A percentile compares a stretch with the other conserved stretches of the same genome.
phyloP scores from a whole-genome alignment of 2,888 invertebrate species.

The Muschampia plurimacula region DNA sequence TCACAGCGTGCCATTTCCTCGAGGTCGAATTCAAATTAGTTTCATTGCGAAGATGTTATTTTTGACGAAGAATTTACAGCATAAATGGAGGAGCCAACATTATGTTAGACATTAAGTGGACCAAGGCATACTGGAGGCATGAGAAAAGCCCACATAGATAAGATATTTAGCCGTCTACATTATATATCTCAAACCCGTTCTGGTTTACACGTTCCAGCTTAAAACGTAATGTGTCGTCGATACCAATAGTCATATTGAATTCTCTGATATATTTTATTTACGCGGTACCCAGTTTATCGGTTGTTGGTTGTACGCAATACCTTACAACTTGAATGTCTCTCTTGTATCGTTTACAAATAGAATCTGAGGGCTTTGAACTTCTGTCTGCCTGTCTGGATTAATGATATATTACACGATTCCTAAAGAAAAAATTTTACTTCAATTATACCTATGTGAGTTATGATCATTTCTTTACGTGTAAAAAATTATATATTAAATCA shows the following conservation, averaged over 20 bases:
- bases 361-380: slow-evolving; percentile 20
- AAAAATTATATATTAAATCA: not conserved
- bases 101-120: slow-evolving; percentile 10
- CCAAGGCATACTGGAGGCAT: slow-evolving; percentile 19
- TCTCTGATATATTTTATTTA: slow-evolving; percentile 38
- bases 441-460: not conserved
- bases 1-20: slow-evolving; percentile 21
- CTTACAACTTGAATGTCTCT: slow-evolving; percentile 27
- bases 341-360: slow-evolving; percentile 31
- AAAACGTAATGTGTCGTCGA: slow-evolving; percentile 36
- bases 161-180: slow-evolving; percentile 33
- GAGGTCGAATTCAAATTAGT: slow-evolving; percentile 27
- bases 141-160: slow-evolving; percentile 34
- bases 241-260: slow-evolving; percentile 32
- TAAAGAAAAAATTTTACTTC: not conserved
- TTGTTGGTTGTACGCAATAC: slow-evolving; percentile 31
- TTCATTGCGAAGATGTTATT: slow-evolving; percentile 16
- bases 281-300: slow-evolving; percentile 27
- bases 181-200: slow-evolving; percentile 35
- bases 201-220: slow-evolving; percentile 26
- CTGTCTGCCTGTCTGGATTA: not conserved
- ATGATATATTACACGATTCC: not conserved
- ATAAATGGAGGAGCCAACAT: not conserved
- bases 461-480: not conserved
- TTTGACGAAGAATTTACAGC: slow-evolving; percentile 14